Percentiles rank a stretch among this genome's conserved stretches.
phyloP scores from a whole-genome alignment of 2,888 invertebrate species.

The Fragum fragum region DNA sequence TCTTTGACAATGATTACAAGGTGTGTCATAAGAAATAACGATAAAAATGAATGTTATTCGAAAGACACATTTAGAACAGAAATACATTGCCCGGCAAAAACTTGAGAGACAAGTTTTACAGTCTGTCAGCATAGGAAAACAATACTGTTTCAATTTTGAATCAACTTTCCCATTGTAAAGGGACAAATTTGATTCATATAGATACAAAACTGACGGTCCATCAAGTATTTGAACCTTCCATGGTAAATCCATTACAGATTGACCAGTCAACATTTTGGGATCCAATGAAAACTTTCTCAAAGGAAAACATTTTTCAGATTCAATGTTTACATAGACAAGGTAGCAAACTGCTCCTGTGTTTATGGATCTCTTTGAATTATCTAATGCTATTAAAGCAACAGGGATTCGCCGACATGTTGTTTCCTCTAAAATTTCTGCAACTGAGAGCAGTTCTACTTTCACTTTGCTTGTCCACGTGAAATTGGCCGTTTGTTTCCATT shows the following conservation, averaged over 20 bases:
- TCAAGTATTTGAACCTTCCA: not conserved
- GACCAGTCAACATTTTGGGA: not conserved
- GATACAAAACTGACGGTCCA: slow-evolving; percentile 6
- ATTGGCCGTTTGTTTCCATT: not conserved
- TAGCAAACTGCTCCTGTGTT: not conserved
- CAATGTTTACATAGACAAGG: not conserved
- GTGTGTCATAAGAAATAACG: not conserved
- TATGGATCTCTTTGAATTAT: not conserved
- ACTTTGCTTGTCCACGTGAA: slow-evolving; percentile 28
- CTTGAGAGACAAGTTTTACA: not conserved
- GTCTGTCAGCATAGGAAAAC: not conserved
- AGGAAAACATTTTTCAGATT: not conserved
- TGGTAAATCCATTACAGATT: not conserved
- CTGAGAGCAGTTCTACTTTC: slow-evolving; percentile 29
- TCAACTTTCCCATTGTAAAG: not conserved
- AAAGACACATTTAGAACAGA: not conserved
- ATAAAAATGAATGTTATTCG: not conserved
- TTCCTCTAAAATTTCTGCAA: slow-evolving; percentile 7
- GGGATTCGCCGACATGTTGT: slow-evolving; percentile 6
- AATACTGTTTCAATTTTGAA: not conserved
- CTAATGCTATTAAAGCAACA: slow-evolving; percentile 2
- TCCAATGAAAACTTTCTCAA: slow-evolving; percentile 7
- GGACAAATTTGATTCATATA: not conserved
- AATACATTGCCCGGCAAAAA: not conserved
- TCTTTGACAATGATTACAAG: not conserved